These are phyloP conservation scores for Polydrusus tereticollis DNA, from an alignment of 2,888 invertebrate species.

Conservation along the genomic window DNA sequence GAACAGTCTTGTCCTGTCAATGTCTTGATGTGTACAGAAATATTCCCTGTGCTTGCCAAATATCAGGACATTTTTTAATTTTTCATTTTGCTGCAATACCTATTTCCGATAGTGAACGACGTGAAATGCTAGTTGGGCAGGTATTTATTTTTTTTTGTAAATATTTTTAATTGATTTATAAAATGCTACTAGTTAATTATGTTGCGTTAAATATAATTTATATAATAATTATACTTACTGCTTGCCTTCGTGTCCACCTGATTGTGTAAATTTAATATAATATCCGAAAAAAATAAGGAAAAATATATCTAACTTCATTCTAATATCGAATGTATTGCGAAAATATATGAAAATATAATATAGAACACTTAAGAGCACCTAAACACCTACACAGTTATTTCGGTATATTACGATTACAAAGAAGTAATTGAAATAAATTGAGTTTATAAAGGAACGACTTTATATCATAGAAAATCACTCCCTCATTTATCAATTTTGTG, in stretches of 20 bases:
- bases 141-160: too few relatives aligned
- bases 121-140: too few relatives aligned
- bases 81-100: too few relatives aligned
- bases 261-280: constrained; percentile 42
- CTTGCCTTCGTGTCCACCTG: constrained; percentile 39
- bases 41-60: too few relatives aligned
- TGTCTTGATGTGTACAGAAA: too few relatives aligned
- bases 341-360: neutral
- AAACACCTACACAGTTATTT: neutral
- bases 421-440: neutral
- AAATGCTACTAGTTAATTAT: too few relatives aligned
- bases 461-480: constrained; percentile 20
- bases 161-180: too few relatives aligned
- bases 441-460: constrained; percentile 1
- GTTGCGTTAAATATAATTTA: neutral
- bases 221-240: constrained; percentile 27
- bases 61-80: too few relatives aligned
- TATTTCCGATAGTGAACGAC: too few relatives aligned
- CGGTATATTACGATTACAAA: neutral
- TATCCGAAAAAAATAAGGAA: constrained; percentile 51
- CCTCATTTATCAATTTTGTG: constrained; percentile 9
- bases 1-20: too few relatives aligned
- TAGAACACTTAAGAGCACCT: neutral
- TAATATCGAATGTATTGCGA: neutral
- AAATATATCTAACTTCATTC: constrained; percentile 52